Evolutionary conservation across 1,140 invertebrate species (phyloP).

Genomic region (Frieseomelitta varia): DNA sequence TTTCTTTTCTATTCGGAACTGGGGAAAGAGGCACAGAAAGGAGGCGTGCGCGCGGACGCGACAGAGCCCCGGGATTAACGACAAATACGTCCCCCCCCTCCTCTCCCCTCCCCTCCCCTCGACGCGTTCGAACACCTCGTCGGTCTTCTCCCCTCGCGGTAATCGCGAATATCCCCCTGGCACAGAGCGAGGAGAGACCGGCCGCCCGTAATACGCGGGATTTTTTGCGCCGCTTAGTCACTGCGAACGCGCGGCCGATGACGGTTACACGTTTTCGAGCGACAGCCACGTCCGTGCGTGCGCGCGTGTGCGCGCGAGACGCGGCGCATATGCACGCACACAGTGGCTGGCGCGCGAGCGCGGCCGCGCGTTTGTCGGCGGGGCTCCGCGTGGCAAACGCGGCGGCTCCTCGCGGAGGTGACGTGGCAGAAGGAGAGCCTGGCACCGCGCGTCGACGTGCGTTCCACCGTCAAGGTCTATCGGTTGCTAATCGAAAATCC

Average conservation of each 20-base stretch:
- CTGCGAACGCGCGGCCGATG: conserved; percentile 46
- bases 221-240: conserved; percentile 69
- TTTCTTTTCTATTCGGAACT: too few relatives aligned
- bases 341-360: not conserved
- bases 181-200: conserved; percentile 11
- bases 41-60: not conserved
- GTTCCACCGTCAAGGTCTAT: conserved; percentile 44
- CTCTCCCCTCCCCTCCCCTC: not conserved
- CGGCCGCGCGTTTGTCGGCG: conserved; percentile 11
- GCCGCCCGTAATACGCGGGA: conserved; percentile 43
- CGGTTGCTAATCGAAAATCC: conserved; percentile 27
- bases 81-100: conserved; percentile 31
- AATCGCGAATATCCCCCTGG: not conserved
- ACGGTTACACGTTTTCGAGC: conserved; percentile 32
- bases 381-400: conserved; percentile 21
- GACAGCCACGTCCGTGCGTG: not conserved
- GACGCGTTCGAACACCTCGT: conserved; percentile 22
- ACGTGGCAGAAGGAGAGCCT: not conserved
- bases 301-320: not conserved
- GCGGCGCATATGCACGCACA: too few relatives aligned
- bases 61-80: conserved; percentile 29
- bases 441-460: conserved; percentile 17
- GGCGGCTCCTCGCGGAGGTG: not conserved
- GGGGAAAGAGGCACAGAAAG: too few relatives aligned
- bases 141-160: not conserved